Base-by-base conservation (phyloP, 1,140 invertebrate genomes). In the Cotesia chilonis region DNA sequence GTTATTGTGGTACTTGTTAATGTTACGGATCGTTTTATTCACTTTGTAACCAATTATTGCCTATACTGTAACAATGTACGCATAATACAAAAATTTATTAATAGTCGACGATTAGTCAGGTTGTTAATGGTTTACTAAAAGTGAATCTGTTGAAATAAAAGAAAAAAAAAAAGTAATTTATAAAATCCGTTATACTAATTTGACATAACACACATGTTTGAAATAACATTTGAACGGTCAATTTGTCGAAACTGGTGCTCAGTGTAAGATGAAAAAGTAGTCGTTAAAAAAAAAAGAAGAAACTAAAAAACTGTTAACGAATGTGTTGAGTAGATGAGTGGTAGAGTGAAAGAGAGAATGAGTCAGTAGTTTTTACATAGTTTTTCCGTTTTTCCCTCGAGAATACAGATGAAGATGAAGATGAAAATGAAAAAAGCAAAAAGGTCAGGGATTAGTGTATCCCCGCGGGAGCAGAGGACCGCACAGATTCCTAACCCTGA, bases 401-500 rank as follows among this genome's bases (percentile, higher is more conserved):
- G 64, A 59, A 70, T 70, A 75, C 41, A 47, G 41, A 47, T 47
- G 41, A 47, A 47, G 41, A 47, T 10, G n/a, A 59, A 67, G 41
- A 47, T 47, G 41, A 47, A 47, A 10, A 47, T 10, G n/a, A 59
- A 67, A 5, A 41, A 52, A 57, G 38, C 64, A 72, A 78, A 79
- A 81, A 79, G 76, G 76, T 77, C 78, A 78, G 77, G 78, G 78
- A 78, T 80, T 81, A 79, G 38, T 52, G 66, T 67, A 74, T 72
- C 73, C 77, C 74, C 59, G 61, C 68, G 63, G 69, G 72, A 68
- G 55, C 64, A 28, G 38, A 75, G 57, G 68, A 71, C 61, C 67
- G 55, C 55, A 73, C 70, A 73, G 71, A 72, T 73, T 72, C 66
- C 47, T 37, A 47, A 47, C 63, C 20, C 60, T 63, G n/a, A 57